Evolutionary conservation across 2,797 vertebrate species (phyloP), one percentile per base, ranked within the genome.

Genomic region (Falco columbarius): DNA sequence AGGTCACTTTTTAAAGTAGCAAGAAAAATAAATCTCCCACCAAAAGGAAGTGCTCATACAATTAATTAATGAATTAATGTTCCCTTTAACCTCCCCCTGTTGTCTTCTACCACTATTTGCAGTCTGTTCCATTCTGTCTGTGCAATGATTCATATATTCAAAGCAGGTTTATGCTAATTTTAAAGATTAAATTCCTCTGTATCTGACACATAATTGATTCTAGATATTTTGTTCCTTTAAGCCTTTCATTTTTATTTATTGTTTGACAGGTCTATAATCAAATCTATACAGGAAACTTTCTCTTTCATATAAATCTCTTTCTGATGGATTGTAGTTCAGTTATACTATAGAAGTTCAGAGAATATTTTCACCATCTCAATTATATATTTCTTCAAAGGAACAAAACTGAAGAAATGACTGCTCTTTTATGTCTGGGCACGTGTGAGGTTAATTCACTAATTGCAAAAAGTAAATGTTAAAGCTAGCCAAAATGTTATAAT

Each of bases 391-490:
- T 90, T 38, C 54, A 62, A 30, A 46, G 22, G 46, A 88, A 24
- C 14, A 88, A 71, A 90, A 23, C 18, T 44, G 30, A 18, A 27
- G 51, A 76, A 32, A 71, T 24, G 22, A 36, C 7, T 38, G 19
- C 3, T 75, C 17, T 67, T 61, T 55, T 30, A 30, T 4, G 0
- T 12, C 40, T 72, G 34, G 42, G 15, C 10, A 2, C 1, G 0
- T 10, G 5, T 18, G 46, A 61, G 22, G 32, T 65, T 81, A 51
- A 75, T 65, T 68, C 22, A 6, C 6, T 15, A 27, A 15, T 32
- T 80, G 30, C 16, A 73, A 66, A 87, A 61, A 26, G 7, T 65
- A 34, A 77, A 18, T 9, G 2, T 30, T 71, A 36, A 40, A 77
- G n/a, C n/a, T 52, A 75, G 66, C 54, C 40, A 59, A 29, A 55